A percentile compares a stretch with the other conserved stretches of the same genome.
phyloP scores from a whole-genome alignment of 2,113 vertebrate species.

The Chauna torquata region DNA sequence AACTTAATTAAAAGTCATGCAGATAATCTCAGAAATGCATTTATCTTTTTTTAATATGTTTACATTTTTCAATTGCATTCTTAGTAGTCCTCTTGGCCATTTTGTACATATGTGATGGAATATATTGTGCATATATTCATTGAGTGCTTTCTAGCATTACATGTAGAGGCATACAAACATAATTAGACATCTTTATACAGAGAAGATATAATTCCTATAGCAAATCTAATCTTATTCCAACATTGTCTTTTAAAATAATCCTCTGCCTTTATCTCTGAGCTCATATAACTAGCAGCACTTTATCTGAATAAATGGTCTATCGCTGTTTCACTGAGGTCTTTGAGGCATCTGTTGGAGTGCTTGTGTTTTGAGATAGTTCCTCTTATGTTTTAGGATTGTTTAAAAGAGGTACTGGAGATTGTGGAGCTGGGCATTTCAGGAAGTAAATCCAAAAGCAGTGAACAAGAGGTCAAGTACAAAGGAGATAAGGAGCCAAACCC shows the following conservation, averaged over 20 bases:
- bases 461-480: slow-evolving; percentile 93
- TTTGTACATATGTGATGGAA: not conserved
- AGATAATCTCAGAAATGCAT: not conserved
- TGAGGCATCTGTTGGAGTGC: not conserved
- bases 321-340: not conserved
- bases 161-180: not conserved
- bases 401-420: slow-evolving; percentile 94
- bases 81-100: not conserved
- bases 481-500: slow-evolving; percentile 95
- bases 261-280: not conserved
- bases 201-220: not conserved
- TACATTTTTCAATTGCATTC: not conserved
- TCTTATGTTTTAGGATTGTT: slow-evolving; percentile 84
- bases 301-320: not conserved
- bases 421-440: slow-evolving; percentile 96
- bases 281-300: not conserved
- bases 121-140: not conserved
- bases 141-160: not conserved
- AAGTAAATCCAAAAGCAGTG: slow-evolving; percentile 90
- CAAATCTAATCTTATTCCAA: not conserved
- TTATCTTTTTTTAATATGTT: not conserved
- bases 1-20: not conserved
- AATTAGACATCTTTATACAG: not conserved
- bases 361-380: not conserved
- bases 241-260: not conserved